Percentiles rank a stretch among this genome's conserved stretches.
phyloP scores from a whole-genome alignment of 2,797 vertebrate genomes.

The Anas bahamensis region DNA sequence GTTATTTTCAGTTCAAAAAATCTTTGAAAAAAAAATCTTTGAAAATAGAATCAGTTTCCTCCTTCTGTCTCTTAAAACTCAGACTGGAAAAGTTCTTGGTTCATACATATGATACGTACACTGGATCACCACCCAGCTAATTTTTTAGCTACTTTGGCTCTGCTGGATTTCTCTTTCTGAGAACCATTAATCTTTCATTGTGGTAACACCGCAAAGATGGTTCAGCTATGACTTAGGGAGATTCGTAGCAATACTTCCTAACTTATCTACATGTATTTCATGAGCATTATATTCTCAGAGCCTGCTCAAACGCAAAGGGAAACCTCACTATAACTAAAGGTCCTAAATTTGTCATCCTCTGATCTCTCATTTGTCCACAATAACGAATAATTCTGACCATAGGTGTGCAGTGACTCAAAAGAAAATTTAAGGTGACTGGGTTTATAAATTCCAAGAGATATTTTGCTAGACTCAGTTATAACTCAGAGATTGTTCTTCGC shows the following conservation, averaged over 20 bases:
- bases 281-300: background rate
- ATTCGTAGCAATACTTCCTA: background rate
- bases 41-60: background rate
- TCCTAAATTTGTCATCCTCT: background rate
- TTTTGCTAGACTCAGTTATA: background rate
- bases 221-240: background rate
- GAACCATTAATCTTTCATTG: no score
- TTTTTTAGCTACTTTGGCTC: conserved; percentile 9
- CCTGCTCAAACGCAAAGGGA: background rate
- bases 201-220: no score
- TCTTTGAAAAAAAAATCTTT: background rate
- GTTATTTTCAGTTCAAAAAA: background rate
- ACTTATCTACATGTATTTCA: background rate
- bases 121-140: background rate
- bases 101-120: background rate
- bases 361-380: background rate
- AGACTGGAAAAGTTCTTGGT: background rate
- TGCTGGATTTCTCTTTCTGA: background rate
- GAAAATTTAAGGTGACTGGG: background rate
- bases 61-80: background rate
- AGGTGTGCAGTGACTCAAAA: background rate
- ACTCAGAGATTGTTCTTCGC: background rate
- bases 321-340: background rate
- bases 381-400: background rate
- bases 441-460: background rate